phyloP scores from a whole-genome alignment of 2,113 vertebrate species.

The Pongo abelii region DNA sequence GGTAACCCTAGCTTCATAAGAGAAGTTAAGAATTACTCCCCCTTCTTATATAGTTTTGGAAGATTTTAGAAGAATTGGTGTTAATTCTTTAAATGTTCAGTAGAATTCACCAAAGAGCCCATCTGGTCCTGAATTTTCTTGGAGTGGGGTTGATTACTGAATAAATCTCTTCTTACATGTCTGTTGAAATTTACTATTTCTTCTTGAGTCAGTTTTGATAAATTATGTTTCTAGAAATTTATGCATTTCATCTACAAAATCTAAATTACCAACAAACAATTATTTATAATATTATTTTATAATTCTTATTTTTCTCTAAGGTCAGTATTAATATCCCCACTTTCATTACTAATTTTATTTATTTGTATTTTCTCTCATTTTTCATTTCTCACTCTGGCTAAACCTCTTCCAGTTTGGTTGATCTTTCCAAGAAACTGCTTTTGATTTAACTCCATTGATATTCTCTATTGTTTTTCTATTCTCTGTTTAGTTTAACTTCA shows the following conservation, averaged over 20 bases:
- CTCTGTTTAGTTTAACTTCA: not conserved
- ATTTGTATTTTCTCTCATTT: not conserved
- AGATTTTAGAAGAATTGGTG: too few relatives aligned
- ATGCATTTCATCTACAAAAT: not conserved
- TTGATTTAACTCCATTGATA: not conserved
- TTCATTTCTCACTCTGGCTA: not conserved
- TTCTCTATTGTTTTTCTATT: not conserved
- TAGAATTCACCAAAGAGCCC: too few relatives aligned
- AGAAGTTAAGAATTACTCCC: too few relatives aligned
- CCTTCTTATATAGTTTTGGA: too few relatives aligned
- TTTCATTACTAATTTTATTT: not conserved
- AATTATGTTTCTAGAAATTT: too few relatives aligned
- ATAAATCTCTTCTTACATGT: not conserved
- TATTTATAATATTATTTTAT: not conserved
- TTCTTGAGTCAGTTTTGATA: too few relatives aligned
- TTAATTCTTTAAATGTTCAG: too few relatives aligned
- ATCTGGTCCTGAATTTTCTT: too few relatives aligned
- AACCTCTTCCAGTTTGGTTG: not conserved
- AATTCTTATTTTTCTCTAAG: not conserved
- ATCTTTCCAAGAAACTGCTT: not conserved
- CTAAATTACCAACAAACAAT: not conserved
- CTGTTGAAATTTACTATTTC: too few relatives aligned
- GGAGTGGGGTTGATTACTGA: not conserved
- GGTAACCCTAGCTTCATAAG: not conserved
- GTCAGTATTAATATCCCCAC: not conserved